Conservation (phyloP, 2,888 invertebrate species). For the Chaetogeoica ovagalla region DNA sequence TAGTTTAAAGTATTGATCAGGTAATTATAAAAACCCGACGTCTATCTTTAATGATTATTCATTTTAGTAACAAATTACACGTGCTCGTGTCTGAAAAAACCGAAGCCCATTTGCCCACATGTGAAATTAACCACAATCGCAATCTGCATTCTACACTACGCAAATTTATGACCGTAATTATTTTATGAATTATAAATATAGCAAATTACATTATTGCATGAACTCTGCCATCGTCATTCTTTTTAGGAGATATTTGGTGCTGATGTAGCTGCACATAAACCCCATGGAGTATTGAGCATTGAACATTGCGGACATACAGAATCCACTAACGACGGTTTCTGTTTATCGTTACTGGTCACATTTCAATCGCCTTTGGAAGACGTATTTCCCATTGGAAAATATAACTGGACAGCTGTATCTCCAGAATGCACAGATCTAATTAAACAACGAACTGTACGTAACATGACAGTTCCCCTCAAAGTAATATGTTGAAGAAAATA, state of each 20-base stretch:
- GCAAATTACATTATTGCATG: neutral
- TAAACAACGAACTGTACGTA: constrained; percentile 71
- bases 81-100: constrained; percentile 85
- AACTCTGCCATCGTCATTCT: constrained; percentile 35
- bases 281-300: constrained; percentile 76
- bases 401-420: constrained; percentile 83
- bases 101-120: constrained; percentile 80
- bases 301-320: constrained; percentile 67
- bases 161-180: constrained; percentile 78
- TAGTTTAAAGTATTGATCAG: constrained; percentile 56
- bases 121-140: constrained; percentile 83
- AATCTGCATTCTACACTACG: constrained; percentile 84
- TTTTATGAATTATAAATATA: neutral
- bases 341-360: constrained; percentile 79
- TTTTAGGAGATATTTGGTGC: constrained; percentile 82
- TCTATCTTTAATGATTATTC: constrained; percentile 23
- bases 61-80: constrained; percentile 73
- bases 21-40: neutral
- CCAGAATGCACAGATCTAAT: constrained; percentile 71
- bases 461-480: constrained; percentile 78
- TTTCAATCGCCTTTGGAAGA: constrained; percentile 84
- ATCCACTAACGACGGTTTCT: constrained; percentile 72
- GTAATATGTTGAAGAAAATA: constrained; percentile 70
- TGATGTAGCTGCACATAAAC: constrained; percentile 81
- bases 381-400: constrained; percentile 83